Percentiles rank a stretch among this genome's conserved stretches.
Evolutionary conservation across 2,888 invertebrate genomes (phyloP).

Genomic region (Drosophila limbata): DNA sequence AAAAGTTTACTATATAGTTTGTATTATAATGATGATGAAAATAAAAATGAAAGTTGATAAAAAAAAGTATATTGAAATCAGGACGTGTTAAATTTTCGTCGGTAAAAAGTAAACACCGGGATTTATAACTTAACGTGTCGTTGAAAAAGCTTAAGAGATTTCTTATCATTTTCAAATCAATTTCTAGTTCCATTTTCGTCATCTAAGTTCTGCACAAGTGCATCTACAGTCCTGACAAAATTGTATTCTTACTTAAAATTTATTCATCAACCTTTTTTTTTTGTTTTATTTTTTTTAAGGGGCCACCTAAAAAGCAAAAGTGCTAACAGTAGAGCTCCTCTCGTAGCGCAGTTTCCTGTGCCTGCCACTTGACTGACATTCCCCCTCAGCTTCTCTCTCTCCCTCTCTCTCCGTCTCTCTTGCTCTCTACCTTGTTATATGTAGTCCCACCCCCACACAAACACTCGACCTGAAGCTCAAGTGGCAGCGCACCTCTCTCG

Average conservation of each 20-base stretch:
- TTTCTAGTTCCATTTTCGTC: background rate
- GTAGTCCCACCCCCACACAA: background rate
- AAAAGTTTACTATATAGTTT: background rate
- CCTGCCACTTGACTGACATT: conserved; percentile 19
- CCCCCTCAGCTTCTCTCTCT: background rate
- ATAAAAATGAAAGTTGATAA: background rate
- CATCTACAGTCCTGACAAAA: background rate
- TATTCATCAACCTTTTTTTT: background rate
- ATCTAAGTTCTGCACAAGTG: background rate
- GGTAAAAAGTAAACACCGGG: too few species aligned
- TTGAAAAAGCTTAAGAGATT: too few species aligned
- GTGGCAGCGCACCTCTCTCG: conserved; percentile 6
- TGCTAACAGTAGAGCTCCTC: background rate
- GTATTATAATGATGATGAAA: background rate
- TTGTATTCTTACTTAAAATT: background rate
- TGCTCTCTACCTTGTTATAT: background rate
- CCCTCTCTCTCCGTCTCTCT: background rate
- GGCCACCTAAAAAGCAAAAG: conserved; percentile 4
- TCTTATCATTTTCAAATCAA: background rate
- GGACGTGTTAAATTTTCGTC: too few species aligned
- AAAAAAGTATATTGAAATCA: too few species aligned
- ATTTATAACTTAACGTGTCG: too few species aligned
- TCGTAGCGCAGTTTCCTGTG: conserved; percentile 1
- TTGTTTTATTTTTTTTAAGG: background rate
- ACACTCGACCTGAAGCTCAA: conserved; percentile 14